Conservation (phyloP, 1,140 invertebrate species). For the Gryon sp. region DNA sequence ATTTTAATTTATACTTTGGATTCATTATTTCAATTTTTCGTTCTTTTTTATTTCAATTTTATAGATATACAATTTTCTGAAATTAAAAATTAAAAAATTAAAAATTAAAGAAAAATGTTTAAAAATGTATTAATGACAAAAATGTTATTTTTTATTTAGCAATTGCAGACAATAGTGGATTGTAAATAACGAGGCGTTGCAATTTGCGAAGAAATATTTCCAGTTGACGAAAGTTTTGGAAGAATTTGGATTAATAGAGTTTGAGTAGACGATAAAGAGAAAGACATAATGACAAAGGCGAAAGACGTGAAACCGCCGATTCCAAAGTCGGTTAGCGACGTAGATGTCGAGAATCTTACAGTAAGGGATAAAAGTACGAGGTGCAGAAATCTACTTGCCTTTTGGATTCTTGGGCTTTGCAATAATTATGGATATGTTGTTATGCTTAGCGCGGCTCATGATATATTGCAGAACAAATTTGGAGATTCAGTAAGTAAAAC, state of each 20-base stretch:
- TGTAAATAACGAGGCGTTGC: slow-evolving; percentile 3
- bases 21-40: too few species aligned
- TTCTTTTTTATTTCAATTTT: too few species aligned
- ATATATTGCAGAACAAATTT: slow-evolving; percentile 83
- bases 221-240: not conserved
- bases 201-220: not conserved
- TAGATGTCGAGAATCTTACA: slow-evolving; percentile 9
- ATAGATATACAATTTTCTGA: too few species aligned
- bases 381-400: slow-evolving; percentile 82
- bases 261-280: not conserved
- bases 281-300: slow-evolving; percentile 29
- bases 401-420: slow-evolving; percentile 90
- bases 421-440: slow-evolving; percentile 95
- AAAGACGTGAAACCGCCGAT: slow-evolving; percentile 27
- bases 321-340: slow-evolving; percentile 1
- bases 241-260: too few species aligned
- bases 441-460: slow-evolving; percentile 92
- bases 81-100: too few species aligned
- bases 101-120: not conserved
- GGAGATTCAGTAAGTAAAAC: slow-evolving; percentile 59
- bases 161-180: slow-evolving; percentile 17
- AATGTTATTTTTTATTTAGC: slow-evolving; percentile 21
- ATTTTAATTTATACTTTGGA: too few species aligned
- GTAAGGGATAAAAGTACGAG: slow-evolving; percentile 40
- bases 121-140: not conserved